A percentile compares a stretch with the other conserved stretches of the same genome.
phyloP scores from a whole-genome alignment of 2,113 vertebrate species.

The Gymnorhina tibicen region DNA sequence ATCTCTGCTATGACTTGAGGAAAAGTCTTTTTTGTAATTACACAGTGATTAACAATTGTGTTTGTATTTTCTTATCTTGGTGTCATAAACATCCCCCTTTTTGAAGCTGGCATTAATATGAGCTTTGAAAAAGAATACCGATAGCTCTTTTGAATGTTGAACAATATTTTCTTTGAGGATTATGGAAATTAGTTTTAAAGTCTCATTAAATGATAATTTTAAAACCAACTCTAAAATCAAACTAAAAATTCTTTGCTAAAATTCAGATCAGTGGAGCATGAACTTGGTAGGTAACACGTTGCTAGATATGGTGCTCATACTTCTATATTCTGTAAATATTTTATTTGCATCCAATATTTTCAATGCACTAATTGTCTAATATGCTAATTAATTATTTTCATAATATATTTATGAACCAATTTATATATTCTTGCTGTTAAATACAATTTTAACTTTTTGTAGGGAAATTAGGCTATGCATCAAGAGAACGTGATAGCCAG shows the following conservation, averaged over 20 bases:
- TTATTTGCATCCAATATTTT: conserved; percentile 12
- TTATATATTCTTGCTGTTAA: neutral
- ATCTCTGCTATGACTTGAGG: conserved; percentile 19
- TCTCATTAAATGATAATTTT: conserved; percentile 72
- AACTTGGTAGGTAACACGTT: conserved; percentile 1
- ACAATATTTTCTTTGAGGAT: conserved; percentile 64
- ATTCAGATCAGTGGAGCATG: conserved; percentile 44
- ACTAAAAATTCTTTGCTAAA: conserved; percentile 49
- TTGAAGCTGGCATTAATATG: conserved; percentile 52
- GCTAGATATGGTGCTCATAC: neutral
- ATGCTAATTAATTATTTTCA: neutral
- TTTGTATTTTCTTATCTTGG: conserved; percentile 57
- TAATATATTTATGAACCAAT: neutral
- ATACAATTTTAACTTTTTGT: neutral
- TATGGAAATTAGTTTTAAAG: conserved; percentile 65
- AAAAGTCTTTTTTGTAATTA: conserved; percentile 45
- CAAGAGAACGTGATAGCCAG: neutral
- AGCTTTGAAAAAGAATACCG: conserved; percentile 42
- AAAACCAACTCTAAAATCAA: conserved; percentile 51
- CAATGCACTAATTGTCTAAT: neutral
- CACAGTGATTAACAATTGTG: conserved; percentile 35
- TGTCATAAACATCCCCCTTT: conserved; percentile 54
- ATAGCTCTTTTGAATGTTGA: conserved; percentile 50
- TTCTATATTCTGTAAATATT: neutral
- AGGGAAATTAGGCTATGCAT: neutral